Base-by-base conservation (phyloP, 2,797 vertebrate genomes). In the Diplodus puntazzo region DNA sequence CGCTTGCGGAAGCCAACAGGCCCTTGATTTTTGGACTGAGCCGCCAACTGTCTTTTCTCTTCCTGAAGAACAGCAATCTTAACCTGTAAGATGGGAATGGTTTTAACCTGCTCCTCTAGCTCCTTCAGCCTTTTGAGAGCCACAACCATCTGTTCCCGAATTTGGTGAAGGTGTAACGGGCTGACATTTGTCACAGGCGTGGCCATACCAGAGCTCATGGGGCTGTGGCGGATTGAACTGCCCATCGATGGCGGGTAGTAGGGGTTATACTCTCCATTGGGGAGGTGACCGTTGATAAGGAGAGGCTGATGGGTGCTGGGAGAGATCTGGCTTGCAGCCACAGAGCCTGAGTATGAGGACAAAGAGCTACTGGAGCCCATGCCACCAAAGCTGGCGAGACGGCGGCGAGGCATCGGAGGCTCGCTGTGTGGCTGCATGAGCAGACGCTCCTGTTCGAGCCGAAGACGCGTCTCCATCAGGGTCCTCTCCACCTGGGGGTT, bases 31-130 rank as follows among this genome's bases (percentile, higher is more conserved):
- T 97, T 99, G 49, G 97, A 95, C 85, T 98, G 97, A 0, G 96
- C 95, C 13, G 96, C 93, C 88, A 98, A 67, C 66, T 99, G 97
- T 80, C 98, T 94, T 79, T 98, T 99, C 88, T 99, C 98, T 75
- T 99, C 98, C 90, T 99, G 98, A 71, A 99, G 94, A 64, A 99
- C 98, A 0, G 98, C 97, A 63, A 99, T 99, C 94, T 99, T 99
- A n/a, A 99, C 98, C 90, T 98, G 98, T 57, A 99, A 93, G 81
- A 99, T 96, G 1, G 98, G 98, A 92, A 99, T 99, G 69, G 96
- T 97, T 83, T 97, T 97, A 54, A 97, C 98, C 87, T 99, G 98
- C 77, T 98, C 97, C 92, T 99, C 98, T 0, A 99, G 94, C 90
- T 99, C 98, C 87, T 99, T 99, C 34, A 99, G 95, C 80, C 95